Evolutionary conservation across 2,888 invertebrate genomes (phyloP).

Genomic region (Agonopterix heracliana): DNA sequence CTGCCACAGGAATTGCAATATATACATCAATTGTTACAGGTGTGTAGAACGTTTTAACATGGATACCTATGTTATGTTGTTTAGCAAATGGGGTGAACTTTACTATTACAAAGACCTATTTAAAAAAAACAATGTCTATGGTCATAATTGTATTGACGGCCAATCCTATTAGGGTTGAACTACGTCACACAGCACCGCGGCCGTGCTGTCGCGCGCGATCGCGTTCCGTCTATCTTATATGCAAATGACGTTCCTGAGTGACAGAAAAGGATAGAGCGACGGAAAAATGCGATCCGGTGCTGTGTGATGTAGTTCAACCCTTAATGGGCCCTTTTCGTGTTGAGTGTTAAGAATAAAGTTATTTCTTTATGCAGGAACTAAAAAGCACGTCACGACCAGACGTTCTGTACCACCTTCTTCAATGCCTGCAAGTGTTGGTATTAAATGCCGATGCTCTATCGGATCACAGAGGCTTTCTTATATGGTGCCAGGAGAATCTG

Average conservation of each 20-base stretch:
- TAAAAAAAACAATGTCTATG: too few relatives aligned
- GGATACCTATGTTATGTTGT: neutral
- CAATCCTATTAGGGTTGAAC: too few relatives aligned
- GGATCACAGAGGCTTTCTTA: conserved; percentile 93
- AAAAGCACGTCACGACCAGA: conserved; percentile 91
- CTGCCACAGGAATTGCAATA: conserved; percentile 95
- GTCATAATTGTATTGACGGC: too few relatives aligned
- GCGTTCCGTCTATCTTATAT: too few relatives aligned
- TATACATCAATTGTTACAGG: conserved; percentile 92
- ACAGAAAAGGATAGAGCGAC: too few relatives aligned
- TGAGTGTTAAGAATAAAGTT: too few relatives aligned
- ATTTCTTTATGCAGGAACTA: conserved; percentile 76
- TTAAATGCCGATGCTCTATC: conserved; percentile 95
- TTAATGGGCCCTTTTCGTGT: too few relatives aligned
- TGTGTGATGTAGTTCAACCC: too few relatives aligned
- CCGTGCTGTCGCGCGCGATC: too few relatives aligned
- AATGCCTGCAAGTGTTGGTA: conserved; percentile 92
- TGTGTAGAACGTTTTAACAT: conserved; percentile 32
- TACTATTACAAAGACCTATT: neutral
- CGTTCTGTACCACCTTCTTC: conserved; percentile 93
- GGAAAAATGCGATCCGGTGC: too few relatives aligned
- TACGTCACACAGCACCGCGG: too few relatives aligned
- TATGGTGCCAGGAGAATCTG: conserved; percentile 97
- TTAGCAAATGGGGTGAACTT: neutral
- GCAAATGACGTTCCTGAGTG: too few relatives aligned